Evolutionary conservation across 2,113 vertebrate genomes (phyloP), one percentile per base, ranked within the genome.

Genomic region (Chaetodon trifascialis): DNA sequence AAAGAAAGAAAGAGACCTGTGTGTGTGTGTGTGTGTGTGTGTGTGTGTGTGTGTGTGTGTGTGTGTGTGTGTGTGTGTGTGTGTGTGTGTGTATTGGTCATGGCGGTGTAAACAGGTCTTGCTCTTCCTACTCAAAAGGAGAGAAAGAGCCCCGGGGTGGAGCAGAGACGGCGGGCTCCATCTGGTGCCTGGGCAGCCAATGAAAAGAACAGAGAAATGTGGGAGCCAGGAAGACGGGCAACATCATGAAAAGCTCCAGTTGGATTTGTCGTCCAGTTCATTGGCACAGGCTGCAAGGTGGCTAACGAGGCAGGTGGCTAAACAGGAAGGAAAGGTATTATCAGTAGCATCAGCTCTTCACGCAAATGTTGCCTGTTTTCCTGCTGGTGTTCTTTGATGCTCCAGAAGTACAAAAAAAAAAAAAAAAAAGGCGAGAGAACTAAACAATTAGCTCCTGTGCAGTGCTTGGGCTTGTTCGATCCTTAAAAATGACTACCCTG

Each of bases 131-230:
- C 86, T 89, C 83, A 76, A 83, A 94, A 68, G 85, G 82, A 87
- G 84, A 93, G 85, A 88, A 87, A 84, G 80, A 76, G 89, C 88
- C 88, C 86, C 17, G 85, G 86, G 92, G 93, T 94, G 90, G 89
- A 92, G 92, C 87, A 82, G 86, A 88, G 86, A 88, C 82, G 82
- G 83, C 49, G 79, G 81, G 72, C 84, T 93, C 94, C 94, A 95
- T 95, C 95, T 95, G 95, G 87, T 65, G 56, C 76, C 75, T 74
- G 88, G 93, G 94, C 92, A 94, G 76, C 85, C 73, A 91, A 93
- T 94, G 87, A 94, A 93, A 93, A 94, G 93, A 90, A 89, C 25
- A 21, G 73, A 88, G 85, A 71, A 72, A 63, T 44, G 76, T 75
- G 82, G 62, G 73, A 74, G 92, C 88, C 94, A 93, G 79, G 82